Conservation (phyloP, 1,140 invertebrate genomes). For the Rhysida immarginata region DNA sequence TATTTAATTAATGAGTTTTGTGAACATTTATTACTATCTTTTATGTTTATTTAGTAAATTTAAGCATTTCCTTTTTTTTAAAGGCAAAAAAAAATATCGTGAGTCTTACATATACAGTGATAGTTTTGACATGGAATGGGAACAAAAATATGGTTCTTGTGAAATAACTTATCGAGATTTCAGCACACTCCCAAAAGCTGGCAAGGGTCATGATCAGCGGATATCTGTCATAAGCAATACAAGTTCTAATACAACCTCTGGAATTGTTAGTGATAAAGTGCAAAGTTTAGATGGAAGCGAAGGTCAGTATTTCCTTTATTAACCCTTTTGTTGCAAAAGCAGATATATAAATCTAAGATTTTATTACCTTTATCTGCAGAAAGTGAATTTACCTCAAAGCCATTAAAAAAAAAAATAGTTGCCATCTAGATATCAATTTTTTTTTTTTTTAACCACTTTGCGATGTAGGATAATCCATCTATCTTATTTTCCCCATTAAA, state of each 20-base stretch:
- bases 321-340: too few species aligned
- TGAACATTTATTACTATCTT: neutral
- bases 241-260: constrained; percentile 85
- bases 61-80: constrained; percentile 5
- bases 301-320: too few species aligned
- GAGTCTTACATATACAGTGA: constrained; percentile 34
- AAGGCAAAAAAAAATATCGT: constrained; percentile 30
- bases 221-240: constrained; percentile 81
- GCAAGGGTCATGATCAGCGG: constrained; percentile 44
- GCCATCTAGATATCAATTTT: too few species aligned
- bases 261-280: constrained; percentile 83
- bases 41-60: neutral
- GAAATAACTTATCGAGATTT: constrained; percentile 1
- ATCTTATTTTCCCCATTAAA: too few species aligned
- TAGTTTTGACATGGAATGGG: constrained; percentile 21
- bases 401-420: too few species aligned
- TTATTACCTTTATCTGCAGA: too few species aligned
- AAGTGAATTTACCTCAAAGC: too few species aligned
- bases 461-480: too few species aligned
- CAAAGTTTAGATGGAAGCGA: constrained; percentile 77
- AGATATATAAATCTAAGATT: too few species aligned
- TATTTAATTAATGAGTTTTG: too few species aligned
- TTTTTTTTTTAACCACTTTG: too few species aligned
- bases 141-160: constrained; percentile 14
- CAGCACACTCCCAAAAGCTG: constrained; percentile 9